Percentiles rank a stretch among this genome's conserved stretches.
Evolutionary conservation across 2,113 vertebrate genomes (phyloP).

Genomic region (Azemiops feae): DNA sequence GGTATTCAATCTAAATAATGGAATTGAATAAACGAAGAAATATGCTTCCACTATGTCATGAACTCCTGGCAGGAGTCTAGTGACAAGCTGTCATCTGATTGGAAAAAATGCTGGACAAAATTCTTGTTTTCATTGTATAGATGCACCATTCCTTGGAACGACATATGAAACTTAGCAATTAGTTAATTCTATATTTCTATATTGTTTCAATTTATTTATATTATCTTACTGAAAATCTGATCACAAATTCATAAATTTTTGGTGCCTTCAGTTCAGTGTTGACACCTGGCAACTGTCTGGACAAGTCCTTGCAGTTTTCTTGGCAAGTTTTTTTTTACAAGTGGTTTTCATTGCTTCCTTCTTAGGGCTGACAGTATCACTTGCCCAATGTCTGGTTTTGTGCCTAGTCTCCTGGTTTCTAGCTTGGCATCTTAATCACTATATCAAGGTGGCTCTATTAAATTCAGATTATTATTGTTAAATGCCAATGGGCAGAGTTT

Average conservation of each 20-base stretch:
- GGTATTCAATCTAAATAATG: slow-evolving; percentile 36
- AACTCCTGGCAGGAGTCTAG: slow-evolving; percentile 42
- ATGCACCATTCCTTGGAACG: neutral
- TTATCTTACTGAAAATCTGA: neutral
- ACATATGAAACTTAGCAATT: neutral
- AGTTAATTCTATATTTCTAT: neutral
- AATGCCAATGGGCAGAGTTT: neutral
- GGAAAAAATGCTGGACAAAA: too few species aligned
- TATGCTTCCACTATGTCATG: slow-evolving; percentile 6
- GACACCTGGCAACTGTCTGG: neutral
- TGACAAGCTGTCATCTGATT: slow-evolving; percentile 57
- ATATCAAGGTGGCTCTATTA: neutral
- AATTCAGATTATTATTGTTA: neutral
- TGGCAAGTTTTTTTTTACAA: neutral
- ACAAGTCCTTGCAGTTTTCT: neutral
- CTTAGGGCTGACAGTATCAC: neutral
- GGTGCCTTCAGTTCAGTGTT: neutral
- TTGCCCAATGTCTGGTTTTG: neutral
- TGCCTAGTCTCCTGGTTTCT: neutral
- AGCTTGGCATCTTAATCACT: neutral
- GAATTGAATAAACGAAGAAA: slow-evolving; percentile 39
- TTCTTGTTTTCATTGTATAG: neutral
- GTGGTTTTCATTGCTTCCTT: neutral
- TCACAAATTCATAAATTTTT: neutral
- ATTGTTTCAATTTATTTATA: neutral